Evolutionary conservation across 2,797 vertebrate species (phyloP).

Genomic region (Bothrops alternatus): DNA sequence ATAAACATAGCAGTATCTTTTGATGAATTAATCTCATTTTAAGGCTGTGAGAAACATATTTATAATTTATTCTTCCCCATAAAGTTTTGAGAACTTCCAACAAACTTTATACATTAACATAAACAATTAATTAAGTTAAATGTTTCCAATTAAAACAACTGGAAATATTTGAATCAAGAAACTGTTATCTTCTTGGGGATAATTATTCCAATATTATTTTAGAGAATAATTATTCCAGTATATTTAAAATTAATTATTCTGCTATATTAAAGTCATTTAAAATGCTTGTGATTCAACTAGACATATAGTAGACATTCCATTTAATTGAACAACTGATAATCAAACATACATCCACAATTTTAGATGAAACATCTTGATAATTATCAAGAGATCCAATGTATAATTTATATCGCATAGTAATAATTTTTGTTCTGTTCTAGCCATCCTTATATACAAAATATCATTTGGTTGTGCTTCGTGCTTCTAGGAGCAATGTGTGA

Average conservation of each 20-base stretch:
- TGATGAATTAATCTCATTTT: not conserved
- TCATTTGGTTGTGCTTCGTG: too few species aligned
- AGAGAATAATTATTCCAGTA: not conserved
- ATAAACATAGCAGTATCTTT: not conserved
- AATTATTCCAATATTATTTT: not conserved
- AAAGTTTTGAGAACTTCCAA: not conserved
- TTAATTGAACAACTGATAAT: not conserved
- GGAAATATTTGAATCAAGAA: not conserved
- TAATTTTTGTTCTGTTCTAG: not conserved
- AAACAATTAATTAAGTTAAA: not conserved
- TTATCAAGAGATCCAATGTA: not conserved
- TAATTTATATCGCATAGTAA: not conserved
- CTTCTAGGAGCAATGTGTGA: too few species aligned
- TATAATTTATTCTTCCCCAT: not conserved
- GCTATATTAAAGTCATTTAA: not conserved
- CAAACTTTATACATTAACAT: not conserved
- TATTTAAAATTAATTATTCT: not conserved
- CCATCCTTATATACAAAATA: not conserved
- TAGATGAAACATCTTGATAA: not conserved
- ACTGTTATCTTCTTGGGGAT: not conserved
- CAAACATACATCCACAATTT: not conserved
- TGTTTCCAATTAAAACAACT: not conserved
- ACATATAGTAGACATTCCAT: not conserved
- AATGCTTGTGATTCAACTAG: not conserved
- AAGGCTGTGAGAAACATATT: not conserved